phyloP scores from a whole-genome alignment of 2,888 invertebrate genomes.

The Heliconius hortense region DNA sequence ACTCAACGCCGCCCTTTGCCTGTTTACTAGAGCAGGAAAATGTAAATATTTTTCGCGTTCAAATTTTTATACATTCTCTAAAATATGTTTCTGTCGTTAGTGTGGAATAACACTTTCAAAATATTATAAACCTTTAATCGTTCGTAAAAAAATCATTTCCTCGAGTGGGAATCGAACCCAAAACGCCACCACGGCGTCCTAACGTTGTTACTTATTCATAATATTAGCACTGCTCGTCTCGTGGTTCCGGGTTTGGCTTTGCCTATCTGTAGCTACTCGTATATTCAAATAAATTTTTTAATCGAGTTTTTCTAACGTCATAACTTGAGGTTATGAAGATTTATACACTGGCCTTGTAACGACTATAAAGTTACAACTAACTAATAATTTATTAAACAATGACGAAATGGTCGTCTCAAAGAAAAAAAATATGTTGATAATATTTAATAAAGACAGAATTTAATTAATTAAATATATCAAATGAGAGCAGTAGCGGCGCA shows the following conservation, averaged over 20 bases:
- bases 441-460: background rate
- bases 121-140: too few relatives aligned
- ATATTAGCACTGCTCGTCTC: background rate
- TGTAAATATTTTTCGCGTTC: too few relatives aligned
- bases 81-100: too few relatives aligned
- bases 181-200: background rate
- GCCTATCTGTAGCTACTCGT: background rate
- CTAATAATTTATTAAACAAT: constrained; percentile 2
- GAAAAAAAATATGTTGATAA: background rate
- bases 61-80: too few relatives aligned
- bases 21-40: too few relatives aligned
- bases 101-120: too few relatives aligned
- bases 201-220: background rate
- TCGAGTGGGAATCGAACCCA: background rate
- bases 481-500: too few relatives aligned
- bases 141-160: too few relatives aligned
- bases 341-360: background rate
- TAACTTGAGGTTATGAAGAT: background rate
- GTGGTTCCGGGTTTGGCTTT: background rate
- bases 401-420: background rate
- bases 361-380: background rate
- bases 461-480: too few relatives aligned
- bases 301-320: constrained; percentile 1
- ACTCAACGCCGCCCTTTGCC: background rate
- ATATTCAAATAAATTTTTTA: background rate